Percentiles rank a stretch among this genome's conserved stretches.
phyloP scores from a whole-genome alignment of 1,140 invertebrate species.

The Brachionus asplanchnoidis region DNA sequence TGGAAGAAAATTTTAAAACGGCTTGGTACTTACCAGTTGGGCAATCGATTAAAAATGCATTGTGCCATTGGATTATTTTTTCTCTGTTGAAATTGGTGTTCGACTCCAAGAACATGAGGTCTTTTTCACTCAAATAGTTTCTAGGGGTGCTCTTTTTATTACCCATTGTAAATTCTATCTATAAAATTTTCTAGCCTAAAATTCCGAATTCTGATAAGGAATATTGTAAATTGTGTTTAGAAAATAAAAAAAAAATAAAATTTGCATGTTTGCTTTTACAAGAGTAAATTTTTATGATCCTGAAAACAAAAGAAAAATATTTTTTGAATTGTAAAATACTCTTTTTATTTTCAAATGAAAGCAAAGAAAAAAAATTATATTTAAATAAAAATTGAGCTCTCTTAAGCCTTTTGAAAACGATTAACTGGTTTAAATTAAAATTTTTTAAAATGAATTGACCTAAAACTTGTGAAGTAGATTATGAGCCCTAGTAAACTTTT shows the following conservation, averaged over 20 bases:
- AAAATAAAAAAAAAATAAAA: neutral
- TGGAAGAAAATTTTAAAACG: neutral
- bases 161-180: conserved; percentile 8
- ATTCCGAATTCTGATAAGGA: neutral
- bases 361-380: neutral
- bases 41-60: conserved; percentile 35
- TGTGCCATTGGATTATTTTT: conserved; percentile 41
- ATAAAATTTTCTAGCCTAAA: neutral
- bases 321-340: neutral
- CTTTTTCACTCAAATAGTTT: conserved; percentile 39
- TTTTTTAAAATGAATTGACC: neutral
- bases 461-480: conserved; percentile 2
- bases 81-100: conserved; percentile 39
- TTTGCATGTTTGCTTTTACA: neutral
- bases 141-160: conserved; percentile 32
- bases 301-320: neutral
- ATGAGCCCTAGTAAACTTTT: neutral
- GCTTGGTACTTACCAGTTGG: neutral
- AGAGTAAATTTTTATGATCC: neutral
- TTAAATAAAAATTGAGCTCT: conserved; percentile 4
- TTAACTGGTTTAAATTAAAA: conserved; percentile 5
- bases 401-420: neutral
- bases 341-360: neutral
- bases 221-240: neutral
- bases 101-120: conserved; percentile 32